These are phyloP conservation scores for Drosophila dunni DNA, from an alignment of 1,140 invertebrate genomes.

Conservation along the genomic window DNA sequence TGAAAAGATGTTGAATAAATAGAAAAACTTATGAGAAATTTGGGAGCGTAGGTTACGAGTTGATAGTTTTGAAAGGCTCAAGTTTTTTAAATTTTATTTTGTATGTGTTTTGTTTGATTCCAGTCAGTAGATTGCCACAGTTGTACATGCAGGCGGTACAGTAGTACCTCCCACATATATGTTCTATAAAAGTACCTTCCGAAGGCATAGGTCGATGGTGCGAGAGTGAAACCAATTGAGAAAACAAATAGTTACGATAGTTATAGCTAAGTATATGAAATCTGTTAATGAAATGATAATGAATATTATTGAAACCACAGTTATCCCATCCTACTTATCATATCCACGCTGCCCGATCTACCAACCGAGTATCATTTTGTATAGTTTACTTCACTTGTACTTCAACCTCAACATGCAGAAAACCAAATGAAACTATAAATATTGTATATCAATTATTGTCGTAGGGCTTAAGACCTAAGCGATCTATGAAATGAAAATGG, in stretches of 20 bases:
- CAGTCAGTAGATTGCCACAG: slow-evolving; percentile 21
- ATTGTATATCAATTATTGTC: slow-evolving; percentile 79
- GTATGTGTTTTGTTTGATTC: slow-evolving; percentile 35
- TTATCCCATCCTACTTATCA: slow-evolving; percentile 25
- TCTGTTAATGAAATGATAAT: slow-evolving; percentile 17
- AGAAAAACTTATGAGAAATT: slow-evolving; percentile 57
- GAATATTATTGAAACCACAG: neutral
- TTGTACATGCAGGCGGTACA: slow-evolving; percentile 6
- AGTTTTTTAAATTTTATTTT: slow-evolving; percentile 44
- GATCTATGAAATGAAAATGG: slow-evolving; percentile 36
- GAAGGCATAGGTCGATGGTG: slow-evolving; percentile 36
- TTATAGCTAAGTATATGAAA: slow-evolving; percentile 44
- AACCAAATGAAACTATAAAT: slow-evolving; percentile 33
- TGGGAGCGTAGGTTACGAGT: slow-evolving; percentile 46
- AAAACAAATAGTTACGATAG: slow-evolving; percentile 31
- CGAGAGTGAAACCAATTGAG: slow-evolving; percentile 8
- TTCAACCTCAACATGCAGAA: slow-evolving; percentile 44
- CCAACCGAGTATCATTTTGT: slow-evolving; percentile 47
- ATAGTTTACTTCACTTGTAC: slow-evolving; percentile 55
- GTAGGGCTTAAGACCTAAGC: slow-evolving; percentile 63
- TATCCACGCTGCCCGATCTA: slow-evolving; percentile 52
- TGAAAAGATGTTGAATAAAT: slow-evolving; percentile 18
- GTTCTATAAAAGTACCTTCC: slow-evolving; percentile 49
- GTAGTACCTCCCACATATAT: neutral
- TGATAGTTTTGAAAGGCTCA: slow-evolving; percentile 30